Base-by-base conservation (phyloP, 92 coral and sea anemone species). In the Phenganax marumi region DNA sequence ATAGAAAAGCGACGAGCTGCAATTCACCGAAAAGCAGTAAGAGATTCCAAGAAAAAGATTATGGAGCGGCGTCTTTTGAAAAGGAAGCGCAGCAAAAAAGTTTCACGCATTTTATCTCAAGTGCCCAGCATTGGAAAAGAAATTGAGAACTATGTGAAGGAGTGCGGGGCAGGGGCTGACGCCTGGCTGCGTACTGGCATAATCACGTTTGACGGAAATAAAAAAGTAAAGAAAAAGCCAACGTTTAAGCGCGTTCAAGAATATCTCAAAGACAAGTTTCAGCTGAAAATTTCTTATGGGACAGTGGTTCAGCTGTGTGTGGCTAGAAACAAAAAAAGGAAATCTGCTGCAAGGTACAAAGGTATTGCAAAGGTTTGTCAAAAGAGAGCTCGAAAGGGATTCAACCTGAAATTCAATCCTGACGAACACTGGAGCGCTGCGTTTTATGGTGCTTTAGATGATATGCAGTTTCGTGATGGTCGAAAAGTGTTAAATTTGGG, bases 221-320 rank as follows among this genome's bases (percentile, higher is more conserved):
- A 6, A 7, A 13, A 19, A 50, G 69, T 81, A 8, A 49, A 71
- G 49, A 77, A 66, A 33, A 77, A 74, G 68, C 60, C 79, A 48
- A 53, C 79, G 9, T 74, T 74, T 23, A 74, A 74, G 52, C 76
- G 73, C 50, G 65, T 58, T 7, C 6, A 58, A 58, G 65, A 58
- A 58, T 58, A 58, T 58, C 65, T 58, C 22, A 8, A 58, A 58
- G 65, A 39, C n/a, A 39, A 49, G 0, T 39, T 69, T 39, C 19
- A 18, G 10, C 16, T 39, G 25, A 39, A 69, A 52, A 19, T 90
- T 77, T 19, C 80, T 21, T 90, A 85, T 79, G 91, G 89, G 25
- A 23, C 84, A 8, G 92, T 89, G 16, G 92, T 86, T 8, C 92
- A 89, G 60, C 83, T 89, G 16, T 89, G 92, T 51, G 61, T 79